Evolutionary conservation across 1,140 invertebrate genomes (phyloP).

Genomic region (Cryptotermes secundus): DNA sequence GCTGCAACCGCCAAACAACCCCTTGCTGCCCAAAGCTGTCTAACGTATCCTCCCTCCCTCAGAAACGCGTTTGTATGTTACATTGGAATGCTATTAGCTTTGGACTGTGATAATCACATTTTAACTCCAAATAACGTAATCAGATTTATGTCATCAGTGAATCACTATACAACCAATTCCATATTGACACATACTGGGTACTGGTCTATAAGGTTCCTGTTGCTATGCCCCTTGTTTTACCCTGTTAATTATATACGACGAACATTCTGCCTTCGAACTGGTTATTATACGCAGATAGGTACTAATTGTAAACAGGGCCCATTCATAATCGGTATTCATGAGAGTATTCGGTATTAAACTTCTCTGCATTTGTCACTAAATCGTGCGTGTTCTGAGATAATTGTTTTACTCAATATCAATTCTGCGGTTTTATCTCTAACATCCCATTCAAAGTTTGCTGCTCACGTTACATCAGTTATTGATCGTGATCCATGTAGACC

Average conservation of each 20-base stretch:
- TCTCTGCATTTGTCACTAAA: background rate
- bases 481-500: background rate
- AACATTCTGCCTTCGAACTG: background rate
- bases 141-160: background rate
- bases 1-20: background rate
- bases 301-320: background rate
- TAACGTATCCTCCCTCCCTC: background rate
- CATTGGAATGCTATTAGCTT: background rate
- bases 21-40: background rate
- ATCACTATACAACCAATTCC: background rate
- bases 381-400: background rate
- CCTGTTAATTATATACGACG: background rate
- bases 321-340: background rate
- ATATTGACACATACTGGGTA: background rate
- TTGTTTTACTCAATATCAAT: background rate
- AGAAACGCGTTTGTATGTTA: background rate
- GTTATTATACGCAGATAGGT: background rate
- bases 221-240: background rate
- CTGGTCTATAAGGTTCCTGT: background rate
- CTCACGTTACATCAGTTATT: background rate
- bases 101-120: background rate
- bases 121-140: background rate
- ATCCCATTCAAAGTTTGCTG: background rate
- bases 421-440: background rate
- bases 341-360: background rate